These are phyloP conservation scores for Tridacna gigas DNA, from an alignment of 2,888 invertebrate species.

Conservation along the genomic window DNA sequence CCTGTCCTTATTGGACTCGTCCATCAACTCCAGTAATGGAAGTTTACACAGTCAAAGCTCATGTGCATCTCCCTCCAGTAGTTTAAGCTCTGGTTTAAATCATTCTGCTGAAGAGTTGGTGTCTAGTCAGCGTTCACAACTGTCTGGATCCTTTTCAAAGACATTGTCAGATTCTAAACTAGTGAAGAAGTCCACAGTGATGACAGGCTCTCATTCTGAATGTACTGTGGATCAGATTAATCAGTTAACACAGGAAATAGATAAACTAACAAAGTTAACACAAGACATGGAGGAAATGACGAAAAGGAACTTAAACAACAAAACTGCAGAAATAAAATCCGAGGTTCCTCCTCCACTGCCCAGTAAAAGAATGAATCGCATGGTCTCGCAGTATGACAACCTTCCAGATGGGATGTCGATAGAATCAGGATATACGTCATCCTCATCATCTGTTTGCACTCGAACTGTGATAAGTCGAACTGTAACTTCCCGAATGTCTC, in stretches of 20 bases:
- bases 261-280: slow-evolving; percentile 78
- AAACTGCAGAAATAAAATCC: slow-evolving; percentile 24
- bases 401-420: slow-evolving; percentile 83
- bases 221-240: slow-evolving; percentile 78
- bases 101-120: slow-evolving; percentile 87
- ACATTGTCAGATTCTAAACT: slow-evolving; percentile 71
- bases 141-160: slow-evolving; percentile 65
- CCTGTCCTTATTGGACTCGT: slow-evolving; percentile 52
- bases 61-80: slow-evolving; percentile 88
- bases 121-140: slow-evolving; percentile 46
- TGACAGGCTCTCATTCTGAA: slow-evolving; percentile 69
- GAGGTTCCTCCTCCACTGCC: slow-evolving; percentile 87
- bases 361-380: slow-evolving; percentile 88
- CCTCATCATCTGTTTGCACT: slow-evolving; percentile 51
- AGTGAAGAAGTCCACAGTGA: slow-evolving; percentile 49
- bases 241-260: slow-evolving; percentile 77
- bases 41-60: slow-evolving; percentile 64
- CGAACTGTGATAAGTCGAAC: slow-evolving; percentile 68
- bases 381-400: slow-evolving; percentile 91
- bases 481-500: slow-evolving; percentile 61
- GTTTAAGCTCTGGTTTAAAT: slow-evolving; percentile 94
- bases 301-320: slow-evolving; percentile 30
- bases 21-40: slow-evolving; percentile 64
- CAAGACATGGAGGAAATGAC: slow-evolving; percentile 76
- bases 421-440: slow-evolving; percentile 47